Evolutionary conservation across 2,797 vertebrate genomes (phyloP), one percentile per base, ranked within the genome.

Genomic region (Astyanax mexicanus): DNA sequence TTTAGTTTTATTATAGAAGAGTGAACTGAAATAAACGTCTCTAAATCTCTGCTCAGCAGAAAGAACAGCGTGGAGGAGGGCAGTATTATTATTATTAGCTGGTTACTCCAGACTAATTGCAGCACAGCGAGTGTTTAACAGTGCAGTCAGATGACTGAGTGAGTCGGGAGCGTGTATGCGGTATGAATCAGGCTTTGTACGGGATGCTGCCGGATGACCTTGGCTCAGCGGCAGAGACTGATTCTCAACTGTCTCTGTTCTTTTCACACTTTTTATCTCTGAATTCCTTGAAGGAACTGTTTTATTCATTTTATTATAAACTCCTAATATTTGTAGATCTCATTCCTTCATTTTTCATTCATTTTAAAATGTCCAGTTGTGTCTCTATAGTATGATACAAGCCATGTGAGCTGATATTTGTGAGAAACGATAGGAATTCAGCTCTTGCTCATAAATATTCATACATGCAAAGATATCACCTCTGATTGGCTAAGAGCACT

Each of bases 201-300:
- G 40, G 3, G 35, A 73, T 65, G 37, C 25, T 74, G 38, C 17
- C 84, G 88, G 81, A 73, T 89, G 89, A 90, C 87, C 83, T 86
- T 90, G 86, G 87, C 74, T 83, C 77, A 84, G 70, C 58, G 40
- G 74, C 82, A 81, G 49, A 62, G 69, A 55, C 67, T 67, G 72
- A 71, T 71, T 49, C 32, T 54, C n/a, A 74, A 29, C 19, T 35
- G 51, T 13, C 17, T 68, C 54, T 68, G 40, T 60, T 37, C 49
- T n/a, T 5, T 44, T 69, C 44, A 29, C 7, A 61, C 37, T 37
- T 23, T 52, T 74, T 21, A 49, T 72, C 19, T 37, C 21, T 72
- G 32, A 72, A 25, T 40, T n/a, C 2, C 19, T 23, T 47, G 4
- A 23, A 29, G n/a, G n/a, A 69, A 21, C 27, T 0, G 8, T 51